Conservation (phyloP, 2,797 vertebrate species). For the Hydrophis major region DNA sequence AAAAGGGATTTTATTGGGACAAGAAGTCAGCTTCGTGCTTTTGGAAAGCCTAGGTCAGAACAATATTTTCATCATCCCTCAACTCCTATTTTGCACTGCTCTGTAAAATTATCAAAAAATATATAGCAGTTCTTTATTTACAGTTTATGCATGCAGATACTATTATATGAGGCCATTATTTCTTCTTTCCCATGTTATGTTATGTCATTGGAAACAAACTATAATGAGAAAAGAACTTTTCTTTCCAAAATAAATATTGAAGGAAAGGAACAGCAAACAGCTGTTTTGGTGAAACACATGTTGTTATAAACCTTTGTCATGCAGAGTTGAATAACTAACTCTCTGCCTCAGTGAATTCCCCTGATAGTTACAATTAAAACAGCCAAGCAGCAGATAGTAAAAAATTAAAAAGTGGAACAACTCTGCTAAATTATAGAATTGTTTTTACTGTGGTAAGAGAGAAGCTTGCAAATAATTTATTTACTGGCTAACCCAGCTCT, state of each 20-base stretch:
- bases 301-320: constrained; percentile 41
- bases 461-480: constrained; percentile 39
- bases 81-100: background rate
- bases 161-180: background rate
- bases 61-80: fast-evolving
- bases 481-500: constrained; percentile 39
- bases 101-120: background rate
- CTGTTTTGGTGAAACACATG: constrained; percentile 34
- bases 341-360: constrained; percentile 37
- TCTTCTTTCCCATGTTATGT: background rate
- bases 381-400: constrained; percentile 40
- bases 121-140: background rate
- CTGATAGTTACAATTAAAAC: constrained; percentile 36
- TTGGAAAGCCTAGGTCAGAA: no score
- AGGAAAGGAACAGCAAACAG: constrained; percentile 22
- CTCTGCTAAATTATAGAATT: constrained; percentile 45
- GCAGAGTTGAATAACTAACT: constrained; percentile 38
- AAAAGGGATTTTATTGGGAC: no score
- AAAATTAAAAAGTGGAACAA: constrained; percentile 47
- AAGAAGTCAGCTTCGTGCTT: no score
- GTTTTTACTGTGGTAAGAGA: constrained; percentile 42
- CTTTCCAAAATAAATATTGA: constrained; percentile 23
- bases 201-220: background rate
- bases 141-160: background rate
- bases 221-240: constrained; percentile 18